Percentiles rank a stretch among this genome's conserved stretches.
Evolutionary conservation across 2,797 vertebrate species (phyloP).

Genomic region (Gadopsis marmoratus): DNA sequence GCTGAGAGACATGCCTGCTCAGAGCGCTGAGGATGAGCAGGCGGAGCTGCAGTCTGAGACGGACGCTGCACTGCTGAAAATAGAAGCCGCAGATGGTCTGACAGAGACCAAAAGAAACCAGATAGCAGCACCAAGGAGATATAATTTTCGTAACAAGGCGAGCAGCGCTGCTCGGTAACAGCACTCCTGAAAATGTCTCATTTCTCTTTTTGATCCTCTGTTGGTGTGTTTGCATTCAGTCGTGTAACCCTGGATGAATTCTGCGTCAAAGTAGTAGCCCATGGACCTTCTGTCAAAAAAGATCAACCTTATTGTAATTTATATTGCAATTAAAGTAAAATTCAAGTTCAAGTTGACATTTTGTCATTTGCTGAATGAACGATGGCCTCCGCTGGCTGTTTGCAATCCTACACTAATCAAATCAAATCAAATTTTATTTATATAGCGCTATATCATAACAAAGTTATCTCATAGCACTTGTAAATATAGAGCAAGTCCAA

Average conservation of each 20-base stretch:
- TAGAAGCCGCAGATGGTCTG: constrained; percentile 45
- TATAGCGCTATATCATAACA: too few relatives aligned
- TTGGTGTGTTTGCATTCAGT: background rate
- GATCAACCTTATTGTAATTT: background rate
- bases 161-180: constrained; percentile 18
- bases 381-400: background rate
- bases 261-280: background rate
- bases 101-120: constrained; percentile 48
- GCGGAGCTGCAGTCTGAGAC: constrained; percentile 11
- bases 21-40: constrained; percentile 66
- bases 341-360: background rate
- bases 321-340: constrained; percentile 18
- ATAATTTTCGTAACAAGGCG: constrained; percentile 12
- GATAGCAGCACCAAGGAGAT: constrained; percentile 62
- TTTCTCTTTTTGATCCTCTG: background rate
- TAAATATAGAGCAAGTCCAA: too few relatives aligned
- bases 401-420: background rate
- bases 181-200: background rate
- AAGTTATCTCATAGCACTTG: too few relatives aligned
- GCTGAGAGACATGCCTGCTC: constrained; percentile 90
- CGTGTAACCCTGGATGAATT: constrained; percentile 2
- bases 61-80: background rate
- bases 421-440: too few relatives aligned
- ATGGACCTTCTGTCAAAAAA: background rate
- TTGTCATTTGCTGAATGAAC: background rate